Percentiles rank a stretch among this genome's conserved stretches.
phyloP scores from a whole-genome alignment of 2,113 vertebrate genomes.

The Cisticola juncidis region DNA sequence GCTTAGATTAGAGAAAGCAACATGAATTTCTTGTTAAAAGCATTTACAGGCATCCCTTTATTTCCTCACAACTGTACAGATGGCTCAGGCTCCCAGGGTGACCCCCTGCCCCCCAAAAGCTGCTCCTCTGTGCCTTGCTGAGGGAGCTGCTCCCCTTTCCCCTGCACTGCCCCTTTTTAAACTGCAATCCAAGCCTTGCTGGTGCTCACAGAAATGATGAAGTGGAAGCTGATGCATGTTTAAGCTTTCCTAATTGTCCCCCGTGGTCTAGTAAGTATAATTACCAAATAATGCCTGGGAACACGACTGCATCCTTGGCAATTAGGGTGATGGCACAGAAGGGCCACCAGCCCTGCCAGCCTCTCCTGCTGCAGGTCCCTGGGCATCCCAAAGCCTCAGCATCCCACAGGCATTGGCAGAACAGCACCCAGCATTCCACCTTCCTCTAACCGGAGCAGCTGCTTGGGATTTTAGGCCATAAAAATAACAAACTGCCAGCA shows the following conservation, averaged over 20 bases:
- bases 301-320: background rate
- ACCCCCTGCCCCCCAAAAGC: background rate
- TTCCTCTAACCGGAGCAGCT: background rate
- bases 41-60: background rate
- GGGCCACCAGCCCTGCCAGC: background rate
- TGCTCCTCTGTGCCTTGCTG: background rate
- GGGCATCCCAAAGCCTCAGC: background rate
- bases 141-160: background rate
- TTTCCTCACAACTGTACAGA: background rate
- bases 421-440: background rate
- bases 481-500: background rate
- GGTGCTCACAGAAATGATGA: background rate
- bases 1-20: background rate
- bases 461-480: background rate
- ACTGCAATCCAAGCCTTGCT: background rate
- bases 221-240: background rate
- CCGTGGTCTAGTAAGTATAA: background rate
- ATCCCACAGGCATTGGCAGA: rapidly evolving
- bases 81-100: rapidly evolving
- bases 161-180: background rate
- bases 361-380: background rate
- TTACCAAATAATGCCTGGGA: background rate
- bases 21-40: background rate
- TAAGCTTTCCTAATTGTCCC: background rate
- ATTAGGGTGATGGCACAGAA: background rate